Evolutionary conservation across 2,797 vertebrate genomes (phyloP), one percentile per base, ranked within the genome.

Genomic region (Falco columbarius): DNA sequence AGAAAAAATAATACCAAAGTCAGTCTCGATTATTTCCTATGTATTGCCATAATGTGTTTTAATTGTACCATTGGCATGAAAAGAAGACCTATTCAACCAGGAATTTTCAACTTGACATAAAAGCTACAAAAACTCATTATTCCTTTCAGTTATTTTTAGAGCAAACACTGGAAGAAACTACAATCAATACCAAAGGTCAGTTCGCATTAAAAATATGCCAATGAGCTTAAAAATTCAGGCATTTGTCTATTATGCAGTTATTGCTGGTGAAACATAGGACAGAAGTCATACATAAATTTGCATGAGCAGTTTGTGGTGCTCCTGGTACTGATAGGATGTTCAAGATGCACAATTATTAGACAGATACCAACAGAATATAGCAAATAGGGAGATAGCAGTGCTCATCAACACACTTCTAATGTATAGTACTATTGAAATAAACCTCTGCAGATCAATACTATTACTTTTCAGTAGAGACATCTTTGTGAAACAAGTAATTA

Each of bases 131-230:
- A 96, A 63, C 19, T 95, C 65, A 93, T 96, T 91, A 96, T 95
- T 96, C 40, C 46, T 95, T 93, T 82, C 32, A 83, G 55, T 84
- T 96, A 84, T 81, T 96, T 97, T 97, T 76, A 91, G 93, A 96
- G n/a, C 18, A 95, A 81, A 36, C 52, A 81, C 40, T 58, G 89
- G 84, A 92, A 95, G 66, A 34, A 95, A 84, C 44, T 88, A 20
- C n/a, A 96, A 90, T 97, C 65, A 13, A 71, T 95, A 71, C 21
- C 62, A 79, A 96, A 97, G 91, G 59, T 93, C 89, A 88, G 16
- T 59, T 95, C 62, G 81, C 38, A 83, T 93, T 95, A 96, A 89
- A 96, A 96, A 42, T 85, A 85, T 94, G 94, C 36, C 61, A 84
- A 21, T 70, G 82, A 93, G 58, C 42, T 94, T 92, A 85, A 95